Evolutionary conservation across 2,797 vertebrate species (phyloP), one percentile per base, ranked within the genome.

Genomic region (Sebastes kiyomatsui): DNA sequence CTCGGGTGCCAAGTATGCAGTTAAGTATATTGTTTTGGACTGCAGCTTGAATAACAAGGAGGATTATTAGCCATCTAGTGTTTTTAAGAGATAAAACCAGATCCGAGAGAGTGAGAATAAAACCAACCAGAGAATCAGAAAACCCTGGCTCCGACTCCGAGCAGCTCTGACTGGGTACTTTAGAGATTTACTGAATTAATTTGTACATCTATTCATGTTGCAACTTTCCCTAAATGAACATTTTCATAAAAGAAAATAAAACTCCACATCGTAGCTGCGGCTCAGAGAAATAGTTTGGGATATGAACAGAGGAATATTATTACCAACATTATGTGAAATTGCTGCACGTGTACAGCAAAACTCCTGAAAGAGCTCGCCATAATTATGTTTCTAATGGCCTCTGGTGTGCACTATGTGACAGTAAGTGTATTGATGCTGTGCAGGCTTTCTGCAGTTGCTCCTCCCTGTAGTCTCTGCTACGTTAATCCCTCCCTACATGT

Each of bases 401-500:
- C 86, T 77, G 79, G 87, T 89, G 87, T 72, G 85, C 80, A 68
- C 81, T 46, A 72, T 72, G 87, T 89, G 89, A 81, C 85, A 90
- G 69, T 85, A 80, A 89, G 88, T 77, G 84, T 74, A 85, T 77
- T 88, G 84, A 86, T 74, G 85, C 81, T 72, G 83, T 5, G 80
- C 79, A 84, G 83, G 66, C 79, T 82, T 92, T 87, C 75, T 90
- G 79, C 79, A 62, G 71, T 86, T 72, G 91, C 87, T 84, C 87
- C 88, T 91, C 85, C 81, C 89, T 76, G 77, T 74, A 92, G 87
- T 89, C 87, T 89, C 75, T 67, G 82, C 85, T 81, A 87, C 60
- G 85, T 74, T 92, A 94, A 94, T 94, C 89, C 92, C 81, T 84
- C 85, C 81, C 81, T 88, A 91, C 92, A 92, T 94, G 90, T 91